These are phyloP conservation scores for Aelia acuminata DNA, from an alignment of 2,888 invertebrate genomes.

Conservation along the genomic window DNA sequence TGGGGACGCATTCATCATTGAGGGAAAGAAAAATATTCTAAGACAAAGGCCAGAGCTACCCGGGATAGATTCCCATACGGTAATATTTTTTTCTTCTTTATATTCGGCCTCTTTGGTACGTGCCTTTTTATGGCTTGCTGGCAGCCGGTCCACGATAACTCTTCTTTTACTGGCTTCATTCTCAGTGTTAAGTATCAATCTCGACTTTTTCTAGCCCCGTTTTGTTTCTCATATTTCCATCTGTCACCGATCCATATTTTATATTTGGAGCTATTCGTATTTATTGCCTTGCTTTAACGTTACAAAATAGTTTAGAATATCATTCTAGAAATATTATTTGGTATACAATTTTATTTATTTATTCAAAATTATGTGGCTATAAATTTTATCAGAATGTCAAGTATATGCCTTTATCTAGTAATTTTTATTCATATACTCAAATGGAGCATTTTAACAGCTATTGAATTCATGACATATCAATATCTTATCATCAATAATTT, in stretches of 20 bases:
- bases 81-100: conserved; percentile 27
- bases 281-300: not conserved
- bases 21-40: not conserved
- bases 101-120: conserved; percentile 26
- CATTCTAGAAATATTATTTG: too few relatives aligned
- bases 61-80: not conserved
- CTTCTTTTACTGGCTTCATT: not conserved
- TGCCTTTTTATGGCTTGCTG: conserved; percentile 2
- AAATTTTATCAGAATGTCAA: too few relatives aligned
- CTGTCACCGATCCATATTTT: not conserved
- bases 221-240: not conserved
- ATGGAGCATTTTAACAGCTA: too few relatives aligned
- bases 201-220: not conserved
- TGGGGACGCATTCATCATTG: not conserved
- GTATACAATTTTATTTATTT: too few relatives aligned
- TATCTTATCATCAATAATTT: too few relatives aligned
- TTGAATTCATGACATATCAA: too few relatives aligned
- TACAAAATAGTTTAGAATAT: too few relatives aligned
- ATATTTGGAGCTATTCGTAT: not conserved
- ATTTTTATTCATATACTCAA: too few relatives aligned
- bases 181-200: not conserved
- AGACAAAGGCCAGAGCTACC: conserved; percentile 4
- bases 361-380: too few relatives aligned
- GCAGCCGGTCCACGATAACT: not conserved
- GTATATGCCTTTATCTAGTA: too few relatives aligned